Conservation (phyloP, 1,140 invertebrate species). For the Apocrypta bakeri region DNA sequence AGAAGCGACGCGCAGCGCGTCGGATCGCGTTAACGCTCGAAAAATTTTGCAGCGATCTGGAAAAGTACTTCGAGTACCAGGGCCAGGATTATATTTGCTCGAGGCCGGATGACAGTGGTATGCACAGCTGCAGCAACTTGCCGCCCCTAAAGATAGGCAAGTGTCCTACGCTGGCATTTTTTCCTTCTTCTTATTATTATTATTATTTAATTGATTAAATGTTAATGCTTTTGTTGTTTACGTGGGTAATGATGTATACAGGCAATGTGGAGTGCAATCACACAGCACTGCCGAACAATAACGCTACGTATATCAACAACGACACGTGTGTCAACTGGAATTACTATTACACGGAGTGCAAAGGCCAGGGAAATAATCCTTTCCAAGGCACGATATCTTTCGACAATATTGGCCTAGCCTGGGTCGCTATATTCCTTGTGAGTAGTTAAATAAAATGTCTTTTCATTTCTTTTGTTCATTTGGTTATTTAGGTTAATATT, state of each 20-base stretch:
- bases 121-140: constrained; percentile 93
- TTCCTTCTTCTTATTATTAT: constrained; percentile 8
- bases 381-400: constrained; percentile 99
- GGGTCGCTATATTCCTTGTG: constrained; percentile 99
- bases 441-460: constrained; percentile 72
- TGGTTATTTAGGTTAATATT: no score
- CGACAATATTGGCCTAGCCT: constrained; percentile 99
- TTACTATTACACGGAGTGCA: constrained; percentile 97
- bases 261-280: constrained; percentile 78
- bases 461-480: no score
- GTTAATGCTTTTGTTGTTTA: no score
- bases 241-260: constrained; percentile 34
- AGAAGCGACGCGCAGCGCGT: constrained; percentile 35
- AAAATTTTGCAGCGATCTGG: constrained; percentile 74
- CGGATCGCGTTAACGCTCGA: constrained; percentile 34
- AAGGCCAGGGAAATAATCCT: constrained; percentile 94
- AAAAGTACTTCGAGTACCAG: constrained; percentile 88
- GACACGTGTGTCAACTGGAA: constrained; percentile 98
- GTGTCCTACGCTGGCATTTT: constrained; percentile 45
- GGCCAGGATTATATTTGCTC: constrained; percentile 99
- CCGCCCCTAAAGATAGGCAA: constrained; percentile 80
- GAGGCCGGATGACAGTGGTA: constrained; percentile 92
- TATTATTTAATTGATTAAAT: background rate
- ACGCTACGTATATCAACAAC: constrained; percentile 74
- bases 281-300: constrained; percentile 72